Evolutionary conservation across 1,140 invertebrate genomes (phyloP).

Genomic region (Idris sp.): DNA sequence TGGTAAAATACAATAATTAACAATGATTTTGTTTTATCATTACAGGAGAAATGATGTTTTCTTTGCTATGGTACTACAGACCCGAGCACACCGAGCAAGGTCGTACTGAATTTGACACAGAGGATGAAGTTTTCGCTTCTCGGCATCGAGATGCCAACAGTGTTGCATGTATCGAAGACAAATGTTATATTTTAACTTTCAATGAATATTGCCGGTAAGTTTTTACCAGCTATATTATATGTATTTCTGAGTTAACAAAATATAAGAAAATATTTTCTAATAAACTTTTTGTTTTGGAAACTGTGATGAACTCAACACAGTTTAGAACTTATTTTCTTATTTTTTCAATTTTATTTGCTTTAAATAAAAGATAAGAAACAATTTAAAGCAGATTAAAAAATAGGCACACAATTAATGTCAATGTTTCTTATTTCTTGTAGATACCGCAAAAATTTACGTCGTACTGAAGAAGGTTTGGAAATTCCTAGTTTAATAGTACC

Average conservation of each 20-base stretch:
- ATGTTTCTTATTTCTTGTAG: conserved; percentile 67
- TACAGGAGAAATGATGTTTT: conserved; percentile 97
- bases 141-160: conserved; percentile 95
- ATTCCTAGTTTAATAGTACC: conserved; percentile 81
- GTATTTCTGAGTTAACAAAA: no score
- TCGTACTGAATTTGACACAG: conserved; percentile 85
- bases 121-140: conserved; percentile 96
- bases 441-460: conserved; percentile 82
- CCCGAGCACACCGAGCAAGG: conserved; percentile 97
- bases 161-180: conserved; percentile 98
- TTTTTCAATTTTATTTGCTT: no score
- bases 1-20: no score
- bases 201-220: conserved; percentile 97
- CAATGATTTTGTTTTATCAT: conserved; percentile 27
- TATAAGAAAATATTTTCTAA: no score
- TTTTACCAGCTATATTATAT: not conserved
- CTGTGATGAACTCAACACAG: no score
- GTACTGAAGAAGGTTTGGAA: conserved; percentile 81
- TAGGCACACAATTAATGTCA: no score
- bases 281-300: no score
- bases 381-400: no score
- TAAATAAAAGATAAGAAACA: no score
- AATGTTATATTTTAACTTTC: conserved; percentile 97
- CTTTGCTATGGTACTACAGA: conserved; percentile 97
- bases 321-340: no score